Evolutionary conservation across 92 coral and sea anemone species (phyloP).

Genomic region (Scolanthus callimorphus): DNA sequence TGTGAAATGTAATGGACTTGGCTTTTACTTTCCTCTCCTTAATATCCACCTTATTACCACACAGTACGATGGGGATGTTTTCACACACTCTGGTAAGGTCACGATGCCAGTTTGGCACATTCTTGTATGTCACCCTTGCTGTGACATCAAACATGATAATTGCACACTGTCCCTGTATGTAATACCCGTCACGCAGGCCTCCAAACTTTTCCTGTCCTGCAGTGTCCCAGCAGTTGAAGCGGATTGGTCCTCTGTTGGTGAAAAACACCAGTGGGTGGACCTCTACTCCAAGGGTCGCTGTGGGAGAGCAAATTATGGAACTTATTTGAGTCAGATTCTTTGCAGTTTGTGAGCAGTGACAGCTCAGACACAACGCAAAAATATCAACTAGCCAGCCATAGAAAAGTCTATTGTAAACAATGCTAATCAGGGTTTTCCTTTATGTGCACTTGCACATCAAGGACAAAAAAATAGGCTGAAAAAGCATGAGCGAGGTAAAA

Average conservation of each 20-base stretch:
- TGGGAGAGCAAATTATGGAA: no score
- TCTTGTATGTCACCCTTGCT: constrained; percentile 89
- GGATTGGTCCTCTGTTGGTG: constrained; percentile 82
- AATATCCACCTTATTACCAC: constrained; percentile 91
- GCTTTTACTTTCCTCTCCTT: constrained; percentile 97
- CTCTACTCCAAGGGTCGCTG: constrained; percentile 95
- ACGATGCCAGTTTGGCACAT: constrained; percentile 89
- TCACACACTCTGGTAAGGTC: constrained; percentile 88
- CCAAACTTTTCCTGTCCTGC: constrained; percentile 97
- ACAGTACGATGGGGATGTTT: constrained; percentile 81
- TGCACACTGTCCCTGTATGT: constrained; percentile 93
- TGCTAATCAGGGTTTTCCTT: no score
- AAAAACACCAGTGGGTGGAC: constrained; percentile 86
- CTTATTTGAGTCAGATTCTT: no score
- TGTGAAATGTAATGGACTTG: constrained; percentile 83
- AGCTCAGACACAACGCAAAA: no score
- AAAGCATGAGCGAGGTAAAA: no score
- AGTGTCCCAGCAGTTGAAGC: constrained; percentile 90
- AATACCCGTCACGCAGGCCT: constrained; percentile 89
- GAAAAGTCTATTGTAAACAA: no score
- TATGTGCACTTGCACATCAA: no score
- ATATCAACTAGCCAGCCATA: no score
- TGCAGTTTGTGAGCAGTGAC: no score
- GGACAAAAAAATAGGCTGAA: no score
- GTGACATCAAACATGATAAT: constrained; percentile 97